A percentile compares a stretch with the other conserved stretches of the same genome.
These are phyloP conservation scores for Cheilosia grossa DNA, from an alignment of 2,888 invertebrate species.

Conservation along the genomic window DNA sequence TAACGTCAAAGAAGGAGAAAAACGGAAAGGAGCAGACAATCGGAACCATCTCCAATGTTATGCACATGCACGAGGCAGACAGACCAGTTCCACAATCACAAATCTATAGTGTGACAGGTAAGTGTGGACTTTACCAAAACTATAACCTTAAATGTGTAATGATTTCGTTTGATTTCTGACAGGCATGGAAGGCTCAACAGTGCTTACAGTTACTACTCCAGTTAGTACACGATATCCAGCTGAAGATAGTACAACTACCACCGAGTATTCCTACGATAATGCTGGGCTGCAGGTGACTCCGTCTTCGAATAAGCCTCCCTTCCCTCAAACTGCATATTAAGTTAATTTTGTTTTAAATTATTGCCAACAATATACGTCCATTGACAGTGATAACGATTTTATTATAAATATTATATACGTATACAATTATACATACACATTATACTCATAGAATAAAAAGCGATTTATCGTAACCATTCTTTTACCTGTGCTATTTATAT, in stretches of 20 bases:
- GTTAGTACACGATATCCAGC: constrained; percentile 89
- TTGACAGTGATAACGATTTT: constrained; percentile 48
- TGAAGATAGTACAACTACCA: constrained; percentile 87
- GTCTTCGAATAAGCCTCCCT: constrained; percentile 79
- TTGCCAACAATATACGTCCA: constrained; percentile 63
- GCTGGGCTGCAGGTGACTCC: constrained; percentile 89
- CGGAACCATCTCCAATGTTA: constrained; percentile 80
- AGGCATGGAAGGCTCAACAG: constrained; percentile 85
- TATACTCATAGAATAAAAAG: constrained; percentile 9
- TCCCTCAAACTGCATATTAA: constrained; percentile 44
- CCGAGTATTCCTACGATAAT: constrained; percentile 92
- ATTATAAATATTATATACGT: constrained; percentile 2
- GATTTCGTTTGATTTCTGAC: neutral
- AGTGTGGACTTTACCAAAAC: constrained; percentile 18
- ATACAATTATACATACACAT: neutral
- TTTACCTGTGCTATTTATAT: neutral
- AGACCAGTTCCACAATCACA: constrained; percentile 81
- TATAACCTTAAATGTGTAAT: neutral
- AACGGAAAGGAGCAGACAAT: constrained; percentile 79
- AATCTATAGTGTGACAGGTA: constrained; percentile 81
- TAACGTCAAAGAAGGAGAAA: constrained; percentile 76
- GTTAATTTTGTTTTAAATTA: neutral
- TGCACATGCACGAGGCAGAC: constrained; percentile 80
- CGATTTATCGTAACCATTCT: neutral
- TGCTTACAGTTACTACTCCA: constrained; percentile 88